These are phyloP conservation scores for Crotalus helleri DNA, from an alignment of 2,113 vertebrate genomes.

Conservation along the genomic window DNA sequence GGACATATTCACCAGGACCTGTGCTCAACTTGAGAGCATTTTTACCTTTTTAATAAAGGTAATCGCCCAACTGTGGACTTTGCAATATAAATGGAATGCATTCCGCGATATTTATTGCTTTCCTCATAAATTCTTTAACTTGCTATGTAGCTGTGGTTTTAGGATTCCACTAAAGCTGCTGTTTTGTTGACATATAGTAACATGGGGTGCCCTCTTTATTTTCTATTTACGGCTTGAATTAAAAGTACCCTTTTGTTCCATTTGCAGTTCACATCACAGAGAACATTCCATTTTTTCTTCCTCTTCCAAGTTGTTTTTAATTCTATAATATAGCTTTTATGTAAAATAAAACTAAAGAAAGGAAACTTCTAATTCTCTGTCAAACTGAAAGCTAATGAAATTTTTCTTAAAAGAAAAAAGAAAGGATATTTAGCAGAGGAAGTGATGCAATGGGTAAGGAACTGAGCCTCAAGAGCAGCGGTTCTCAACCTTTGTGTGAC, in stretches of 20 bases:
- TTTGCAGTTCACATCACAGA: conserved; percentile 38
- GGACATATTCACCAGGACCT: neutral
- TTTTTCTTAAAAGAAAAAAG: conserved; percentile 31
- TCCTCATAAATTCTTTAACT: conserved; percentile 35
- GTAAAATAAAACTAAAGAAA: conserved; percentile 55
- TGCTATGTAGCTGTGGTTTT: conserved; percentile 29
- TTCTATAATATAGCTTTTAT: conserved; percentile 48
- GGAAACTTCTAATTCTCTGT: conserved; percentile 55
- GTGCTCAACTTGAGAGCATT: neutral
- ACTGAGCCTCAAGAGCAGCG: neutral
- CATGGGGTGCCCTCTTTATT: conserved; percentile 53
- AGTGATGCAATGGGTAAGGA: conserved; percentile 29
- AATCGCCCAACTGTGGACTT: neutral
- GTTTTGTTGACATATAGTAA: conserved; percentile 52
- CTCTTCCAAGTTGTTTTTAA: conserved; percentile 42
- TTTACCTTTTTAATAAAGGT: neutral
- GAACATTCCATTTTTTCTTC: conserved; percentile 45
- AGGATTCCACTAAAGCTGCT: conserved; percentile 43
- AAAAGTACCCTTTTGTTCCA: conserved; percentile 60
- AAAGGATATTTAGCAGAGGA: conserved; percentile 36
- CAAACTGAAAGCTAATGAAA: conserved; percentile 54
- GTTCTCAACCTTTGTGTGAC: no score
- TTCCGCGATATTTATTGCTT: neutral
- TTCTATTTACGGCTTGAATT: conserved; percentile 62
- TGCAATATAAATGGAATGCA: neutral